Conservation (phyloP, 2,797 vertebrate species). For the Okamejei kenojei region DNA sequence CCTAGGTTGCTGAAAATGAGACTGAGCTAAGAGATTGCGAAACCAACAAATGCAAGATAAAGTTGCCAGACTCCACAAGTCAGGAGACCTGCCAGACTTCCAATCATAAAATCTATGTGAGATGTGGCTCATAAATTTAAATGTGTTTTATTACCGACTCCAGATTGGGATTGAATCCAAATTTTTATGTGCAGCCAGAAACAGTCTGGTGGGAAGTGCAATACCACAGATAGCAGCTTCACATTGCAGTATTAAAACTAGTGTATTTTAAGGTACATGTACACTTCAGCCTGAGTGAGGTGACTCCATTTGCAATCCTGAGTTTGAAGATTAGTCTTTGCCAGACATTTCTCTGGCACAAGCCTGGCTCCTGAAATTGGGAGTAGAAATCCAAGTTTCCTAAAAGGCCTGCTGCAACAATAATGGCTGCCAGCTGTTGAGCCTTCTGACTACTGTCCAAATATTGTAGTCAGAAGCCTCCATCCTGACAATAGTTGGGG, state of each 20-base stretch:
- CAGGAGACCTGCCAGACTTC: background rate
- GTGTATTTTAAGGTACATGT: background rate
- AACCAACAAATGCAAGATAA: background rate
- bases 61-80: background rate
- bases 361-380: background rate
- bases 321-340: background rate
- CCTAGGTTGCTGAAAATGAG: background rate
- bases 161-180: background rate
- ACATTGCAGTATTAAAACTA: background rate
- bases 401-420: background rate
- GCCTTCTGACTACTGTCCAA: background rate
- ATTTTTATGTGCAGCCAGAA: background rate
- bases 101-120: conserved; percentile 7
- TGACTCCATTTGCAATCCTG: background rate
- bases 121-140: background rate
- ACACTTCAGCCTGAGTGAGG: background rate
- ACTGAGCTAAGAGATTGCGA: background rate
- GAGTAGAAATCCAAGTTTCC: background rate
- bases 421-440: conserved; percentile 24
- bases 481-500: background rate
- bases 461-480: background rate
- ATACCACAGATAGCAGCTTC: background rate
- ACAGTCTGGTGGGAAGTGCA: background rate
- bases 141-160: conserved; percentile 22
- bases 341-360: background rate